Base-by-base conservation (phyloP, 2,113 vertebrate genomes). In the Equus quagga region DNA sequence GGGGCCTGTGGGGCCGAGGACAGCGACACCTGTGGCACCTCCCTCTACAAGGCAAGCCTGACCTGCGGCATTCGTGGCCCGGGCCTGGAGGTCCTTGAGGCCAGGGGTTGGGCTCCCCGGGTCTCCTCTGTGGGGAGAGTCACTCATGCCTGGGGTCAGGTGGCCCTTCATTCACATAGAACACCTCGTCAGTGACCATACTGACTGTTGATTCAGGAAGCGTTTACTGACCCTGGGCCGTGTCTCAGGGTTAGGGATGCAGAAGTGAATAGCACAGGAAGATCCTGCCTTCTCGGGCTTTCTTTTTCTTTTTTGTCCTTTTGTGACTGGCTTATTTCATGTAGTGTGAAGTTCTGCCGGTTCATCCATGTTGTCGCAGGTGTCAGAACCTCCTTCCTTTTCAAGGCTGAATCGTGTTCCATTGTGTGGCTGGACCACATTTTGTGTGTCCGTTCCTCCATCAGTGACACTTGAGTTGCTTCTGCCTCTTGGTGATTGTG, bases 1-100 rank as follows among this genome's bases (percentile, higher is more conserved):
- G 98, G 98, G 28, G 10, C 73, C 0, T 99, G 99, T 6, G 98
- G 99, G 6, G 95, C 96, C 0, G 98, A 98, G 31, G 99, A 98
- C 41, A 97, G 85, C 0, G 98, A 99, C 31, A 98, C 97, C 76
- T 99, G 99, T 1, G 80, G 97, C 0, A 96, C 98, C 11, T 99
- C 99, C 1, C 98, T 99, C 1, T 99, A 99, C 96, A 99, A 99
- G 99, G 99, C 98, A 98, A 98, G 99, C 62, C 58, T 0, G 9
- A 14, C 33, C 44, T 0, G 2, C 2, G 9, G 18, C 6, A 11
- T 78, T 15, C 2, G 0, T 23, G 11, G 44, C 46, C 67, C 6
- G 21, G 56, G 44, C 19, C 89, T 2, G 15, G 26, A 41, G 36
- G 60, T 10, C 67, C 44, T 36, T 3, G 11, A 2, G 23, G 36